Evolutionary conservation across 2,113 vertebrate genomes (phyloP), one percentile per base, ranked within the genome.

Genomic region (Oreochromis spilurus): DNA sequence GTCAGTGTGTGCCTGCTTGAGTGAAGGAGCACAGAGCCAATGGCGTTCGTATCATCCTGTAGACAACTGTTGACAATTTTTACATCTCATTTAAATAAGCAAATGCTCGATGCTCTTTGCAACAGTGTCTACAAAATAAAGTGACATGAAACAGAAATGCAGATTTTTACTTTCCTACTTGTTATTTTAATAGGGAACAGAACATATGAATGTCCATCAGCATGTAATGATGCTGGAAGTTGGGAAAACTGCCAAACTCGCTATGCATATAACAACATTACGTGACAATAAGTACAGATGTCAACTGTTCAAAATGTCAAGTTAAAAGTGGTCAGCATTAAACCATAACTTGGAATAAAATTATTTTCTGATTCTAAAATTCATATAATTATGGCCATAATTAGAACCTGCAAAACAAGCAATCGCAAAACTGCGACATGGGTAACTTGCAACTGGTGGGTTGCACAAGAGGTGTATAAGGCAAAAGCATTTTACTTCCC

Each of bases 51-150:
- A 70, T 70, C 34, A 40, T 67, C 36, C 19, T 70, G 10, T 70
- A 21, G 62, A 70, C 62, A 40, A 65, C 36, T 40, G n/a, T 70
- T 70, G 62, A 70, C 36, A n/a, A 65, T 65, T 13, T 70, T 70
- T 70, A 40, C 36, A 40, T 43, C 3, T 43, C 62, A 70, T 70
- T 40, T 70, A 43, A 5, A 24, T 70, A 70, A 40, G 7, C 36
- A 40, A 67, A 70, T 16, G 62, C 36, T 24, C 2, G 4, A 24
- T 43, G 6, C 7, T 21, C 36, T 67, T 38, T 65, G 19, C 19
- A 40, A 67, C 34, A 67, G 36, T 70, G 65, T 70, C 4, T 70
- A 14, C 65, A 43, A 70, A 70, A 43, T 43, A 43, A 4, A n/a
- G 65, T 43, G 36, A 40, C 12, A 70, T 43, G 65, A 43, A 70